These are phyloP conservation scores for Promerops cafer DNA, from an alignment of 2,113 vertebrate genomes.

Conservation along the genomic window DNA sequence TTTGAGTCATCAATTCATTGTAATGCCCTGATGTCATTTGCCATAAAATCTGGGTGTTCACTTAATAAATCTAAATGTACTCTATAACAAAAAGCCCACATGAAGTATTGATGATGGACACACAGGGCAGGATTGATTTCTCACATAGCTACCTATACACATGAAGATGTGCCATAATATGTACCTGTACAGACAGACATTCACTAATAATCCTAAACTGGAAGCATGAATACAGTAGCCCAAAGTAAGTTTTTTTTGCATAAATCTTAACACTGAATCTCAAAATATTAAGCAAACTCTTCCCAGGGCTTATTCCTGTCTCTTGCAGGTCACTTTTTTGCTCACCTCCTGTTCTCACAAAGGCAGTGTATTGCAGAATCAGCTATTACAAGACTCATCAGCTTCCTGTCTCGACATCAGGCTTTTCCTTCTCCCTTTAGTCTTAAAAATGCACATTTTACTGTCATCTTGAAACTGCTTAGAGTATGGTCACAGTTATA, in stretches of 20 bases:
- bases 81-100: background rate
- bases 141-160: background rate
- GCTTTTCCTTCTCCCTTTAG: constrained; percentile 60
- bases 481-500: constrained; percentile 15
- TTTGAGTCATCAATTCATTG: background rate
- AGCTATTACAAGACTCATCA: constrained; percentile 25
- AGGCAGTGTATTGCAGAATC: background rate
- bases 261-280: background rate
- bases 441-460: constrained; percentile 50
- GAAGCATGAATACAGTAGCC: background rate
- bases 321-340: background rate
- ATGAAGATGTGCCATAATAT: background rate
- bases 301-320: background rate
- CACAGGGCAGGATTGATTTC: background rate
- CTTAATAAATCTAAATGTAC: background rate
- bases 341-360: background rate
- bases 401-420: constrained; percentile 58
- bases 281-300: background rate
- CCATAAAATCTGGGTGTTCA: background rate
- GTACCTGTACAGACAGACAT: background rate
- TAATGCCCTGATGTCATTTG: background rate
- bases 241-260: background rate
- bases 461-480: constrained; percentile 59
- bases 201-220: background rate
- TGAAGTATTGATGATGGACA: background rate